A percentile compares a stretch with the other conserved stretches of the same genome.
Evolutionary conservation across 1,140 invertebrate genomes (phyloP).

Genomic region (Drosophila ananassae): DNA sequence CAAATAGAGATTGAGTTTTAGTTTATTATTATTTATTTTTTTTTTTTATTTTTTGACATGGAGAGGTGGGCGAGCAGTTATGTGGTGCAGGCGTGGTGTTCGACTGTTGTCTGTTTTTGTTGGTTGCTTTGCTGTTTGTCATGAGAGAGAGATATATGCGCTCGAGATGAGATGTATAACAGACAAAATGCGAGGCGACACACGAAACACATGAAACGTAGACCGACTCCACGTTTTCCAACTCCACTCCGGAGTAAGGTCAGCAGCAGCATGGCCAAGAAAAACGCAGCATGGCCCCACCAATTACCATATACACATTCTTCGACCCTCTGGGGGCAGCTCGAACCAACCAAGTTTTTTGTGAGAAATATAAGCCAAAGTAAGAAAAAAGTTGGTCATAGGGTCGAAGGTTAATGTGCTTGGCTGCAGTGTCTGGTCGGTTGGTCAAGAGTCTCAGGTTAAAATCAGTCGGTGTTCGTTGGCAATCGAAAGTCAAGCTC

Average conservation of each 20-base stretch:
- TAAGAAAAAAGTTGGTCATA: constrained; percentile 38
- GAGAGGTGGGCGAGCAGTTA: constrained; percentile 25
- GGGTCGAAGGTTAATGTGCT: constrained; percentile 55
- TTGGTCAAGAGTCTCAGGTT: constrained; percentile 17
- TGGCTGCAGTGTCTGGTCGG: not conserved
- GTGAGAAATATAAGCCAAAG: constrained; percentile 48
- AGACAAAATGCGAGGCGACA: constrained; percentile 64
- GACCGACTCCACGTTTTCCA: constrained; percentile 8
- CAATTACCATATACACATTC: constrained; percentile 19
- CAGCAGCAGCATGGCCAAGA: constrained; percentile 24
- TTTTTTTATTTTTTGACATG: constrained; percentile 23
- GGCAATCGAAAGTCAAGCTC: constrained; percentile 33
- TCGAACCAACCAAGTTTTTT: constrained; percentile 12
- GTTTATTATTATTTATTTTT: constrained; percentile 22
- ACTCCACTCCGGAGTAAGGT: constrained; percentile 26
- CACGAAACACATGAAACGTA: constrained; percentile 40
- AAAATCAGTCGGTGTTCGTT: constrained; percentile 20
- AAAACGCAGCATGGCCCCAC: constrained; percentile 5
- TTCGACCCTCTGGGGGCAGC: constrained; percentile 10
- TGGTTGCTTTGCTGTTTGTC: constrained; percentile 17
- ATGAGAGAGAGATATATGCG: constrained; percentile 58
- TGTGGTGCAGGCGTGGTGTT: constrained; percentile 36
- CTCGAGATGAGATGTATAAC: constrained; percentile 64
- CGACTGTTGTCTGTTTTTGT: constrained; percentile 38
- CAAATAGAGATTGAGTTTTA: constrained; percentile 21